phyloP scores from a whole-genome alignment of 92 coral and sea anemone genomes.

The Palythoa caribaeorum region DNA sequence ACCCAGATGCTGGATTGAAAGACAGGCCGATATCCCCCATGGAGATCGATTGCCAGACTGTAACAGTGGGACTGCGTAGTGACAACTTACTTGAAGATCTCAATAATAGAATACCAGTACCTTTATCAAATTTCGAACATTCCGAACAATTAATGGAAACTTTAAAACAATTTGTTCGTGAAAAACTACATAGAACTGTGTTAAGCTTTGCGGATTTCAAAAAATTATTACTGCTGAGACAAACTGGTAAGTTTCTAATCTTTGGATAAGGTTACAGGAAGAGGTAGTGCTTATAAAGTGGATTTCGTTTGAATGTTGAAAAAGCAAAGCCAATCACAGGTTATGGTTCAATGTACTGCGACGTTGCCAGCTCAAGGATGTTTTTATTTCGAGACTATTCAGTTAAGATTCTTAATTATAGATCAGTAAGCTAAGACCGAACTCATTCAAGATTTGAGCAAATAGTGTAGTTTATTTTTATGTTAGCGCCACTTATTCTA shows the following conservation, averaged over 20 bases:
- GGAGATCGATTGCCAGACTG: constrained; percentile 78
- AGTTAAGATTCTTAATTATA: no score
- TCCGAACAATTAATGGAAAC: constrained; percentile 64
- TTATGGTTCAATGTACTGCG: no score
- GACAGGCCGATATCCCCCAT: constrained; percentile 63
- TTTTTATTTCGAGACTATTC: no score
- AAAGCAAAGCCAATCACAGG: no score
- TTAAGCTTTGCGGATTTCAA: constrained; percentile 94
- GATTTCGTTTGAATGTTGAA: background rate
- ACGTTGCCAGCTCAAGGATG: no score
- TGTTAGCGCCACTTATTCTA: no score
- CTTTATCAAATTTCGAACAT: constrained; percentile 68
- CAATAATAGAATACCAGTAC: constrained; percentile 25
- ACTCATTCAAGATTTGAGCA: no score
- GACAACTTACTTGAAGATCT: constrained; percentile 45
- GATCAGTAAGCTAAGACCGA: no score
- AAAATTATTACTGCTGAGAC: constrained; percentile 81
- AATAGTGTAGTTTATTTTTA: no score
- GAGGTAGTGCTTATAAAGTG: background rate
- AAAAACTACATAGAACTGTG: constrained; percentile 86
- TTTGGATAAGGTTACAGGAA: background rate
- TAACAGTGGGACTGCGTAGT: constrained; percentile 35
- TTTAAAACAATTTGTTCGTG: constrained; percentile 83
- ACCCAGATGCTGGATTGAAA: constrained; percentile 46
- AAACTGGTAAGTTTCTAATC: constrained; percentile 75